Evolutionary conservation across 2,888 invertebrate genomes (phyloP).

Genomic region (Tenodera sinensis): DNA sequence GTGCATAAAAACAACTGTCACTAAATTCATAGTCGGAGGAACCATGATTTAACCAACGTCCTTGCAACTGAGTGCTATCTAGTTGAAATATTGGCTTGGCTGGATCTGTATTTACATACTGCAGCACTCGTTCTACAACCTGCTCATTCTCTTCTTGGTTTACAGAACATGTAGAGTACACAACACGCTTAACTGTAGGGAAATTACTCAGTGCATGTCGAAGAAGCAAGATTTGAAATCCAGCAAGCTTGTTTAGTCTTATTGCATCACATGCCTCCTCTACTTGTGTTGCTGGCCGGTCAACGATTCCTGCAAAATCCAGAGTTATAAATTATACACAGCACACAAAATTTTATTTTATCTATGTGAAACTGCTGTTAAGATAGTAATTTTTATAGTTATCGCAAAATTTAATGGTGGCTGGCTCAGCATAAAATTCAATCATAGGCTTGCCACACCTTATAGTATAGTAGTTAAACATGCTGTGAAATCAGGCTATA

Average conservation of each 20-base stretch:
- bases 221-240: conserved; percentile 78
- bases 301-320: conserved; percentile 56
- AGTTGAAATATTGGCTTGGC: conserved; percentile 49
- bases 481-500: too few relatives aligned
- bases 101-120: conserved; percentile 36
- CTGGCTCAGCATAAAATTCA: too few relatives aligned
- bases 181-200: conserved; percentile 77
- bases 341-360: too few relatives aligned
- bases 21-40: conserved; percentile 63
- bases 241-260: conserved; percentile 64
- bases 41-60: conserved; percentile 67
- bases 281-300: conserved; percentile 43
- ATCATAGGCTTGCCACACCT: too few relatives aligned
- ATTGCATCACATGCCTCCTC: conserved; percentile 48
- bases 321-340: too few relatives aligned
- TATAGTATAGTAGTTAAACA: too few relatives aligned
- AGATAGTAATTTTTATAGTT: too few relatives aligned
- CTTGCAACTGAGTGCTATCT: conserved; percentile 56
- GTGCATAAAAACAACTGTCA: conserved; percentile 73
- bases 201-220: conserved; percentile 81
- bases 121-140: conserved; percentile 72
- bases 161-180: conserved; percentile 95
- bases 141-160: conserved; percentile 89
- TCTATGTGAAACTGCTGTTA: too few relatives aligned
- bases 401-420: too few relatives aligned